A percentile compares a stretch with the other conserved stretches of the same genome.
Evolutionary conservation across 2,113 vertebrate species (phyloP).

Genomic region (Rafetus swinhoei): DNA sequence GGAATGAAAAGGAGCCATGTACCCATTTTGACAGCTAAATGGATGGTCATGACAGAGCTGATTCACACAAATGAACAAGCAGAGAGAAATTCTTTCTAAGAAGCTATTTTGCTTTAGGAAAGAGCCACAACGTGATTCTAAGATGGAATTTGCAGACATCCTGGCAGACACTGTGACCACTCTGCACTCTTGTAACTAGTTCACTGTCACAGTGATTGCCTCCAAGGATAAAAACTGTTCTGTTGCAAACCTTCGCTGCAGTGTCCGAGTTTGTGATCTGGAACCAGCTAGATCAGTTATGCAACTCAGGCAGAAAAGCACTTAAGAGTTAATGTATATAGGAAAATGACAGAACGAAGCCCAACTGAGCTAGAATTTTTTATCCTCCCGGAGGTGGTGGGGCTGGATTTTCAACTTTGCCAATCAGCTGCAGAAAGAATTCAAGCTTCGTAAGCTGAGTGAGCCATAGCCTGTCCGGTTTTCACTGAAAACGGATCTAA

Average conservation of each 20-base stretch:
- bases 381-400: fast-evolving
- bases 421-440: not conserved
- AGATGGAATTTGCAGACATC: not conserved
- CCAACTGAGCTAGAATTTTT: not conserved
- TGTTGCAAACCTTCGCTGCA: fast-evolving
- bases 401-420: not conserved
- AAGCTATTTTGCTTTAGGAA: not conserved
- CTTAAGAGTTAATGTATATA: not conserved
- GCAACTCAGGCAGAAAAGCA: not conserved
- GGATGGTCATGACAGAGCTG: not conserved
- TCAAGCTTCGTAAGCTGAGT: not conserved
- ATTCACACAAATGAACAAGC: slow-evolving; percentile 1
- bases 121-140: not conserved
- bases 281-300: not conserved
- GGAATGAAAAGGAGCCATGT: not conserved
- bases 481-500: slow-evolving; percentile 53
- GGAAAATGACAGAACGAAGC: not conserved
- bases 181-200: not conserved
- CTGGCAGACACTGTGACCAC: not conserved
- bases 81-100: slow-evolving; percentile 3
- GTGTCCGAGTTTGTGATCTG: not conserved
- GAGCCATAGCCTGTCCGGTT: slow-evolving; percentile 44
- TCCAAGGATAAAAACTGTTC: not conserved
- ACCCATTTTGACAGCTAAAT: not conserved
- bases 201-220: not conserved